Percentiles rank a stretch among this genome's conserved stretches.
These are phyloP conservation scores for Lomographa bimaculata DNA, from an alignment of 2,888 invertebrate species.

Conservation along the genomic window DNA sequence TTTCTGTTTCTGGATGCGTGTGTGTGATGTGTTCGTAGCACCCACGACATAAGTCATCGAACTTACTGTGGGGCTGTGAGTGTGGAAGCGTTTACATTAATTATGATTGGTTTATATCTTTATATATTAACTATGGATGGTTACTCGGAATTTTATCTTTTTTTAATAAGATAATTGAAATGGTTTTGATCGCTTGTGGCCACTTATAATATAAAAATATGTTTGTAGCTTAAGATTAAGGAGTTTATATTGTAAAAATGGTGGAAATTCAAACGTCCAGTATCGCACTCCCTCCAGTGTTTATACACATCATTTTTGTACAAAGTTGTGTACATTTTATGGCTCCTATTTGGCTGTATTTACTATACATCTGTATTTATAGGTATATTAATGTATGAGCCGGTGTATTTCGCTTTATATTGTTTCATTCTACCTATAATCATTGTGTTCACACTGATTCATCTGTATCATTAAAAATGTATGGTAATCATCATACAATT, in stretches of 20 bases:
- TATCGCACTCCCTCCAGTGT: conserved; percentile 83
- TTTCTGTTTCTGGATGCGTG: too few species aligned
- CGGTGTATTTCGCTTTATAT: conserved; percentile 11
- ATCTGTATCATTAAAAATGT: neutral
- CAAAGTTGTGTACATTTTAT: conserved; percentile 66
- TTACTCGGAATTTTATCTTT: too few species aligned
- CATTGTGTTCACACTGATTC: neutral
- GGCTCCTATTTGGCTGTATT: conserved; percentile 60
- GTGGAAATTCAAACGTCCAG: conserved; percentile 75
- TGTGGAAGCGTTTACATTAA: too few species aligned
- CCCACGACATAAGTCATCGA: too few species aligned
- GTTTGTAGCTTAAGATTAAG: too few species aligned
- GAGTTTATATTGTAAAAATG: conserved; percentile 59
- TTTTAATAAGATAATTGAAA: too few species aligned
- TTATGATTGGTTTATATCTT: too few species aligned
- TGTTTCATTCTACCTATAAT: conserved; percentile 3
- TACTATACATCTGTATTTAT: conserved; percentile 35
- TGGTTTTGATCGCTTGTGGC: neutral
- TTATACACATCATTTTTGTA: conserved; percentile 78
- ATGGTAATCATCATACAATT: too few species aligned
- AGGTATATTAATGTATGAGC: conserved; percentile 6
- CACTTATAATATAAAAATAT: too few species aligned
- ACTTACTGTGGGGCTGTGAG: too few species aligned
- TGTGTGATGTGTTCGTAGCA: too few species aligned
- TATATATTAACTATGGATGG: too few species aligned